Percentiles rank a stretch among this genome's conserved stretches.
Conservation (phyloP, 2,113 vertebrate species). For the Nothoprocta pentlandii region DNA sequence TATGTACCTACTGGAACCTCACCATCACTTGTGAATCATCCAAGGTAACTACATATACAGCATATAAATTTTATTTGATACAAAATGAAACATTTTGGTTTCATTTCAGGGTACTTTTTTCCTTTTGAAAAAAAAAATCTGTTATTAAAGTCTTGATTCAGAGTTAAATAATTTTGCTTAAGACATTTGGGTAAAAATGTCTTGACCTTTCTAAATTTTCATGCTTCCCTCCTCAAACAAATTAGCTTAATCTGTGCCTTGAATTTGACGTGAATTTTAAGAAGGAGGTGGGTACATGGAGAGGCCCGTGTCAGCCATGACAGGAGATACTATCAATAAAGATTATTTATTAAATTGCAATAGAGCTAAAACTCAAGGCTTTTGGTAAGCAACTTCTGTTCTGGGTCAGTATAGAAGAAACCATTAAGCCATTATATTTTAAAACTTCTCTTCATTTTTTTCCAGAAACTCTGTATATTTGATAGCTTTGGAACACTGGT, state of each 20-base stretch:
- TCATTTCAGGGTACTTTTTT: background rate
- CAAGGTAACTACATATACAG: conserved; percentile 80
- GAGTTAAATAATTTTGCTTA: background rate
- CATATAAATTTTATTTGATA: background rate
- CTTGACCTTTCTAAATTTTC: conserved; percentile 22
- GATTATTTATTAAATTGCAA: conserved; percentile 1
- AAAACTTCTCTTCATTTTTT: conserved; percentile 47
- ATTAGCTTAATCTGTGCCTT: background rate
- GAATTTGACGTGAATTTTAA: background rate
- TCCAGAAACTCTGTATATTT: conserved; percentile 93
- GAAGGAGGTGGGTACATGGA: background rate
- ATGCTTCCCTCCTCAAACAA: background rate
- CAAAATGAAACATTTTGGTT: background rate
- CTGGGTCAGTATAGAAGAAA: background rate
- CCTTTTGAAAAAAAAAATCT: background rate
- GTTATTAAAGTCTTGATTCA: background rate
- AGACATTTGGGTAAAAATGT: background rate
- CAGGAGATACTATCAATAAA: background rate
- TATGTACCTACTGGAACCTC: conserved; percentile 90
- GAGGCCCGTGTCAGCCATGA: background rate
- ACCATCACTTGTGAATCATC: conserved; percentile 93
- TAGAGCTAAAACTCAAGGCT: conserved; percentile 1
- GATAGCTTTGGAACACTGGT: conserved; percentile 93
- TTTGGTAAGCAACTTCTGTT: background rate
- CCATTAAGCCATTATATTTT: background rate